Conservation (phyloP, 1,140 invertebrate genomes). For the Drosophila sp. region DNA sequence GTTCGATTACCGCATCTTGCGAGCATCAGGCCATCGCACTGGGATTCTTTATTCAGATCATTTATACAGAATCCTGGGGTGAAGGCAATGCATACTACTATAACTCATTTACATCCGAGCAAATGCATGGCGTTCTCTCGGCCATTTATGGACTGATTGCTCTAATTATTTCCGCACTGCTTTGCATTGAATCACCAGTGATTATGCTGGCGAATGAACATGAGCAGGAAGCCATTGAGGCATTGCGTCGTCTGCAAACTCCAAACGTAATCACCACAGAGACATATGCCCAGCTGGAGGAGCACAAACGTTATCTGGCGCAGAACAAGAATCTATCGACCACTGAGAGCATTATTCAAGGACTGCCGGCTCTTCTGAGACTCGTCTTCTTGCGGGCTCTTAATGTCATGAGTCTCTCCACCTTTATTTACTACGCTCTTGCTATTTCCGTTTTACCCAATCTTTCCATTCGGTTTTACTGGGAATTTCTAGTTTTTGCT, state of each 20-base stretch:
- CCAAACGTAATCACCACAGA: constrained; percentile 50
- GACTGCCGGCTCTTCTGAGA: constrained; percentile 34
- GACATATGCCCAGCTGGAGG: constrained; percentile 59
- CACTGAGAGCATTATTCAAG: constrained; percentile 42
- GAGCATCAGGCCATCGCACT: constrained; percentile 41
- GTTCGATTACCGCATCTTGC: neutral
- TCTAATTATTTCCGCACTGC: constrained; percentile 19
- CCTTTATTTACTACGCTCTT: constrained; percentile 11
- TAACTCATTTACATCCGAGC: constrained; percentile 28
- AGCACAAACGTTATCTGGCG: constrained; percentile 63
- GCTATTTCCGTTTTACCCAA: rapidly evolving
- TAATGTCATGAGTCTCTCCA: constrained; percentile 57
- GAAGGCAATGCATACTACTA: neutral
- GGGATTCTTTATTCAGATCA: constrained; percentile 52
- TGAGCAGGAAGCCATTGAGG: constrained; percentile 53
- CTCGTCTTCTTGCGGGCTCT: constrained; percentile 46
- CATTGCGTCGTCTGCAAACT: constrained; percentile 58
- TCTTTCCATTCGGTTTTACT: neutral
- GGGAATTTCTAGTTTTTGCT: constrained; percentile 40
- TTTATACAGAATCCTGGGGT: constrained; percentile 40
- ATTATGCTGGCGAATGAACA: constrained; percentile 55
- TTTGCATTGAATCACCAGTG: constrained; percentile 64
- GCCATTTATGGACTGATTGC: constrained; percentile 44
- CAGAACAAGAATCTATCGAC: constrained; percentile 46
- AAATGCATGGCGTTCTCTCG: constrained; percentile 56